Percentiles rank a stretch among this genome's conserved stretches.
Evolutionary conservation across 1,140 invertebrate species (phyloP).

Genomic region (Campoletis sonorensis): DNA sequence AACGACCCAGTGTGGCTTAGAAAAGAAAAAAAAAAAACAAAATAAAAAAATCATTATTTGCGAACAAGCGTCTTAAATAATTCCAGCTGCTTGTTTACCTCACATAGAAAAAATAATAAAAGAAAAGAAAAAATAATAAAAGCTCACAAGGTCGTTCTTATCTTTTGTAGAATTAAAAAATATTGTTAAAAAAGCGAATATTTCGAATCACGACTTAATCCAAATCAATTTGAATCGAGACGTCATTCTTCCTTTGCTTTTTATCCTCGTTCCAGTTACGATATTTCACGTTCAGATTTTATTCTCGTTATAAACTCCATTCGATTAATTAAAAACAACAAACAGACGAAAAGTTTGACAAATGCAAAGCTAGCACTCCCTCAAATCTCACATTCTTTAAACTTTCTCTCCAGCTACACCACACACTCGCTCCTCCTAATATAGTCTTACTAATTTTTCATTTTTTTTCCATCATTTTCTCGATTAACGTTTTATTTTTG

Average conservation of each 20-base stretch:
- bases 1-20: slow-evolving; percentile 52
- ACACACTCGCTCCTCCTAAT: slow-evolving; percentile 27
- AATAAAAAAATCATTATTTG: background rate
- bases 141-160: no score
- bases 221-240: slow-evolving; percentile 27
- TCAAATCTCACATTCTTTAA: slow-evolving; percentile 27
- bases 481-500: background rate
- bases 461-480: background rate
- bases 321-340: background rate
- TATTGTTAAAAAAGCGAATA: background rate
- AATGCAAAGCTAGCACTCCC: slow-evolving; percentile 15
- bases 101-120: no score
- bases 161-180: no score
- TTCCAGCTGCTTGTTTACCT: no score
- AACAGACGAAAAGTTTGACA: background rate
- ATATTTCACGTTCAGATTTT: slow-evolving; percentile 28
- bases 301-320: background rate
- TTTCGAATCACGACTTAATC: slow-evolving; percentile 8
- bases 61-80: no score
- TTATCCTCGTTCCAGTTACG: background rate
- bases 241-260: background rate
- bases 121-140: no score
- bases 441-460: slow-evolving; percentile 16
- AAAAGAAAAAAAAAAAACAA: slow-evolving; percentile 54
- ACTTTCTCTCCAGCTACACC: slow-evolving; percentile 14